Evolutionary conservation across 37 sponge, comb jelly and placozoan genomes (phyloP).

Genomic region (Eunapius fragilis): DNA sequence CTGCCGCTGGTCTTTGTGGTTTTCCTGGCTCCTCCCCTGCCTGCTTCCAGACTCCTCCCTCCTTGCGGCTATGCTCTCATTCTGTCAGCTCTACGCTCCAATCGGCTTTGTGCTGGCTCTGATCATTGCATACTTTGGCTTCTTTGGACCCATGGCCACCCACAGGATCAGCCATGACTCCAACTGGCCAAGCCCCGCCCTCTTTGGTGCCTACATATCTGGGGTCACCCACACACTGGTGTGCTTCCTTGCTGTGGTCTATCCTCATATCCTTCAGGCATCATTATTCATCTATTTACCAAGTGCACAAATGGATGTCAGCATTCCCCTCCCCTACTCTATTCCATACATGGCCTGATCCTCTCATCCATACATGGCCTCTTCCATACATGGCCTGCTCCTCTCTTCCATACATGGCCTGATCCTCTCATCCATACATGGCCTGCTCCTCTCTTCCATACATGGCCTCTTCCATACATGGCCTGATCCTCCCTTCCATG

Average conservation of each 20-base stretch:
- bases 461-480: too few species aligned
- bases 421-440: too few species aligned
- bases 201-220: slow-evolving; percentile 51
- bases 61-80: slow-evolving; percentile 12
- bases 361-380: too few species aligned
- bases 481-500: too few species aligned
- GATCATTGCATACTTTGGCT: slow-evolving; percentile 20
- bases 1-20: neutral
- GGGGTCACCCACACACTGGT: slow-evolving; percentile 38
- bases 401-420: too few species aligned
- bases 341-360: too few species aligned
- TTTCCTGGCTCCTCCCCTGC: slow-evolving; percentile 17
- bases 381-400: too few species aligned
- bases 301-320: too few species aligned
- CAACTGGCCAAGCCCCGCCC: slow-evolving; percentile 63
- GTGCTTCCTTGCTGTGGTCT: slow-evolving; percentile 39
- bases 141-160: slow-evolving; percentile 24
- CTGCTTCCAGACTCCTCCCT: slow-evolving; percentile 37
- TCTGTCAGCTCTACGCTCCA: slow-evolving; percentile 7
- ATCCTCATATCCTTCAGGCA: slow-evolving; percentile 75
- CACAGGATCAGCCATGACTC: slow-evolving; percentile 45
- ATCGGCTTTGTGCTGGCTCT: slow-evolving; percentile 28
- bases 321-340: too few species aligned
- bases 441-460: too few species aligned
- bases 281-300: too few species aligned